Conservation (phyloP, 1,140 invertebrate genomes). For the Hestina assimilis region DNA sequence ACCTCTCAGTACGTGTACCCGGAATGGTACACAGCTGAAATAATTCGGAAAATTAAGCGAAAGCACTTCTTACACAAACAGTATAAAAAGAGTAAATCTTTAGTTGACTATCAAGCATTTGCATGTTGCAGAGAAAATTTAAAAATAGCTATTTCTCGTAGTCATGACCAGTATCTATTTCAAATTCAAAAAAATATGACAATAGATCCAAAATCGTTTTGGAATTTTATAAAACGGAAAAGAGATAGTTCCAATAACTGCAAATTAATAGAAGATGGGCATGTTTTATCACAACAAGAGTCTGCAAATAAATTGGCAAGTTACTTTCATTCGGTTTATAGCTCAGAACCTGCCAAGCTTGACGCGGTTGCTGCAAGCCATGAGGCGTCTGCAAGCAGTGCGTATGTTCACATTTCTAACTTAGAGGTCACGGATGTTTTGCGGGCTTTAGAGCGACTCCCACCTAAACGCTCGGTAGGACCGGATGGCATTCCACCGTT, state of each 20-base stretch:
- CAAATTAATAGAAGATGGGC: not conserved
- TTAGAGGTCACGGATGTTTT: too few relatives aligned
- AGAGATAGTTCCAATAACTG: not conserved
- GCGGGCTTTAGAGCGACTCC: too few relatives aligned
- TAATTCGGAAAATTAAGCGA: not conserved
- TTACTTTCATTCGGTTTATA: conserved; percentile 18
- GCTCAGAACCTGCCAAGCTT: not conserved
- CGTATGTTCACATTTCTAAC: too few relatives aligned
- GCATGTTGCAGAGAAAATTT: not conserved
- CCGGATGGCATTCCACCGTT: too few relatives aligned
- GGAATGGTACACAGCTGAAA: conserved; percentile 9
- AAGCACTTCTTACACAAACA: conserved; percentile 4
- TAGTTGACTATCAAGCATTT: conserved; percentile 3
- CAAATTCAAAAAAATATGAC: not conserved
- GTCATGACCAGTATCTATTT: not conserved
- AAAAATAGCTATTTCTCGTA: not conserved
- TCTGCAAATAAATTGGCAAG: not conserved
- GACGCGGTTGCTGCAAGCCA: not conserved
- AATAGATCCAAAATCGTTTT: conserved; percentile 2
- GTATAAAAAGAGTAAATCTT: not conserved
- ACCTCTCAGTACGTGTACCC: not conserved
- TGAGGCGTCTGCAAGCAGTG: too few relatives aligned
- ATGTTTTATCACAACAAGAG: not conserved
- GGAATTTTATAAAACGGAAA: too few relatives aligned
- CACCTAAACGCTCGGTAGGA: too few relatives aligned